Base-by-base conservation (phyloP, 2,797 vertebrate species). In the Poeciliopsis infans region DNA sequence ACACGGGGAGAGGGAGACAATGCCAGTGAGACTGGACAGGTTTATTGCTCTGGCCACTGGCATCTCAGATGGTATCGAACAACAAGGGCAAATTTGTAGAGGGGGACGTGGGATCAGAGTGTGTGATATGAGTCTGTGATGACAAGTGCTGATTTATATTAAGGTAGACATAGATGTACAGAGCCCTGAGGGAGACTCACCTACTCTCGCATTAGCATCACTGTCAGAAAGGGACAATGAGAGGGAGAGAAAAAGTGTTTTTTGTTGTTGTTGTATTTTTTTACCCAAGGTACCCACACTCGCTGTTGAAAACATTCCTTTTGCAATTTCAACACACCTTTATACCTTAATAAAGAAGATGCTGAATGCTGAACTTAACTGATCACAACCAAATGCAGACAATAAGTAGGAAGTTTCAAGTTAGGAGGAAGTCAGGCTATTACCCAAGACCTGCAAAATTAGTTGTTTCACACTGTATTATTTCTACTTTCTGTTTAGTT, bases 71-170 rank as follows among this genome's bases (percentile, higher is more conserved):
- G 71, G 82, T 86, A 92, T 88, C 55, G 66, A 87, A 86, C 85
- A 78, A 81, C 85, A 81, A 84, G 80, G 83, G 88, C 85, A 88
- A 88, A 84, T 88, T 83, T 86, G 92, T 85, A 85, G 83, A 88
- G 92, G 89, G 41, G 89, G 89, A 91, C 81, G 47, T 84, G 92
- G 90, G 87, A 92, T 93, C 92, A 90, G 92, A 85, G 90, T 68
- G 83, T 91, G 95, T 94, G 93, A 95, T 95, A 96, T 96, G 95
- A 95, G 95, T 84, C 87, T 89, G 89, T 81, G 93, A 95, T 96
- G 96, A 96, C 95, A 96, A 89, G 94, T 91, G 92, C 92, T 95
- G 96, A 96, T 94, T 94, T 95, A 91, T 92, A 96, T 96, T 93
- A 84, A 92, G 91, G 85, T 86, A 83, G 95, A 96, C 95, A 43